phyloP scores from a whole-genome alignment of 2,113 vertebrate genomes.

The Callionymus lyra region DNA sequence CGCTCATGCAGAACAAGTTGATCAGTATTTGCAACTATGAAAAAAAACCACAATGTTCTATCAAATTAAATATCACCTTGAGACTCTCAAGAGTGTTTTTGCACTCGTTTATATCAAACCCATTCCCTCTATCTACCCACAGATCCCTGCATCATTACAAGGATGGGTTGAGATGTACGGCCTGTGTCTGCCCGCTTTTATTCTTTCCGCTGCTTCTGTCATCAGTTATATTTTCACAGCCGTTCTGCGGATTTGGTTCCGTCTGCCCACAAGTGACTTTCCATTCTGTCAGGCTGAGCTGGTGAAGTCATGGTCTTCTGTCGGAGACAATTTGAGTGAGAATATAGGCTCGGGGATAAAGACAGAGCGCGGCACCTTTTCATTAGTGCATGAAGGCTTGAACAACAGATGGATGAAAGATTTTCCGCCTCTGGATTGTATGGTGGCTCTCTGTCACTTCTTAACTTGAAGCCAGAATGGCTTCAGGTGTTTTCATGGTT shows the following conservation, averaged over 20 bases:
- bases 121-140: no score
- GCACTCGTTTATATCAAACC: no score
- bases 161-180: slow-evolving; percentile 9
- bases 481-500: no score
- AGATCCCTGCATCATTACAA: slow-evolving; percentile 4
- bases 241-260: slow-evolving; percentile 44
- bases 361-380: slow-evolving; percentile 42
- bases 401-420: no score
- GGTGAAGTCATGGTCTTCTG: slow-evolving; percentile 59
- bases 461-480: no score
- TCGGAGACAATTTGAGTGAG: slow-evolving; percentile 42
- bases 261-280: slow-evolving; percentile 63
- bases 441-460: no score
- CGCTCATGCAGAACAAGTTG: no score
- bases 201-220: slow-evolving; percentile 37
- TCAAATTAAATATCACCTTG: no score
- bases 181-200: slow-evolving; percentile 13
- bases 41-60: no score
- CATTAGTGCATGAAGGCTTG: slow-evolving; percentile 47
- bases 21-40: no score
- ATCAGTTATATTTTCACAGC: slow-evolving; percentile 53
- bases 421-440: no score
- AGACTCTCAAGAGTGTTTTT: no score
- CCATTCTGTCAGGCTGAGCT: slow-evolving; percentile 57
- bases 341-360: slow-evolving; percentile 21